Evolutionary conservation across 2,888 invertebrate genomes (phyloP).

Genomic region (Drosophila tripunctata): DNA sequence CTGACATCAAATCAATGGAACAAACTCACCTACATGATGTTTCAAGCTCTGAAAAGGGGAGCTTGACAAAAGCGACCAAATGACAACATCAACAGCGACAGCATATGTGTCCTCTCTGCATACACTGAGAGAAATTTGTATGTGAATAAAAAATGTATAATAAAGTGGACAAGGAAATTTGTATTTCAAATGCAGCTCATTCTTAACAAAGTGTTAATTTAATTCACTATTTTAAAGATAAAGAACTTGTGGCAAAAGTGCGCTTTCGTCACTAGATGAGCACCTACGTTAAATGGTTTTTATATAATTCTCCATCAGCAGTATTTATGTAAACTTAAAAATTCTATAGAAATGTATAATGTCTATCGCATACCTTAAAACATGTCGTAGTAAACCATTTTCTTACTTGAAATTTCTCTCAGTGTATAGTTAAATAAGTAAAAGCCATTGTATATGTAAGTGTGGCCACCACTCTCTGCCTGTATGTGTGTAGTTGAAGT

Average conservation of each 20-base stretch:
- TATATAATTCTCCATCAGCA: no score
- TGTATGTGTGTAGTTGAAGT: conserved; percentile 8
- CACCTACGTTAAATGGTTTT: no score
- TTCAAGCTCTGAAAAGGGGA: background rate
- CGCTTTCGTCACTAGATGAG: no score
- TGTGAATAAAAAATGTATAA: background rate
- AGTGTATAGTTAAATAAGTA: conserved; percentile 29
- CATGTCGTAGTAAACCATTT: background rate
- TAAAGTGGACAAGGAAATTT: no score
- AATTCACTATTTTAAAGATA: no score
- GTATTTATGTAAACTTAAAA: no score
- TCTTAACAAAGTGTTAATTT: no score
- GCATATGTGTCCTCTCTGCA: conserved; percentile 33
- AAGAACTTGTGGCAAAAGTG: no score
- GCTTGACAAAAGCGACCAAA: conserved; percentile 65
- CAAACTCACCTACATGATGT: conserved; percentile 32
- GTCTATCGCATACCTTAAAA: no score
- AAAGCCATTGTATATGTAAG: background rate
- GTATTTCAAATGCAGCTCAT: no score
- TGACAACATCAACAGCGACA: conserved; percentile 63
- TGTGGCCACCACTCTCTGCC: background rate
- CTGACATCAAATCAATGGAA: conserved; percentile 66
- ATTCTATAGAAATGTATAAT: no score
- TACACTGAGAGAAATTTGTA: conserved; percentile 20
- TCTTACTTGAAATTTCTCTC: background rate